Evolutionary conservation across 2,797 vertebrate species (phyloP).

Genomic region (Toxotes lorentzi): DNA sequence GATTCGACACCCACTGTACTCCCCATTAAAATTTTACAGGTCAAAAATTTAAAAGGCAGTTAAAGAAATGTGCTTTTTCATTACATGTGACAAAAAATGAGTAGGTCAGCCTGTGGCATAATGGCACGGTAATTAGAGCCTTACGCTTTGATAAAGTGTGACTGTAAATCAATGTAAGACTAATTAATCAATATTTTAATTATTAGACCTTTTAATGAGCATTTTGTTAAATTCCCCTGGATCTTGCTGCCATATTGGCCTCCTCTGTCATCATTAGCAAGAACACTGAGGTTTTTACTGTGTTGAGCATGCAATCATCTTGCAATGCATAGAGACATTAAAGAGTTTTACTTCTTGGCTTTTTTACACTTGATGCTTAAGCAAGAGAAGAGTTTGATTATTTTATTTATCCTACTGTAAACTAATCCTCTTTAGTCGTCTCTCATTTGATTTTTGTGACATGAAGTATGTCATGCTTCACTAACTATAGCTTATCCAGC

Average conservation of each 20-base stretch:
- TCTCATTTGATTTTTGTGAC: background rate
- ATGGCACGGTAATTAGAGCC: conserved; percentile 95
- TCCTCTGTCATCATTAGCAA: conserved; percentile 89
- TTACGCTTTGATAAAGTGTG: conserved; percentile 97
- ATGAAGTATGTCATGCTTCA: background rate
- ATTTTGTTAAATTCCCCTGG: conserved; percentile 94
- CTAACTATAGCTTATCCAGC: no score
- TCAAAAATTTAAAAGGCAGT: conserved; percentile 99
- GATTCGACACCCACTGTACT: conserved; percentile 90
- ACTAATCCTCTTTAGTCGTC: background rate
- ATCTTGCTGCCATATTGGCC: conserved; percentile 86
- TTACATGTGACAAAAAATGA: conserved; percentile 94
- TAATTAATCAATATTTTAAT: conserved; percentile 99
- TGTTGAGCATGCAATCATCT: conserved; percentile 65
- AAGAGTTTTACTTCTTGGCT: conserved; percentile 57
- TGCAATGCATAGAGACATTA: conserved; percentile 59
- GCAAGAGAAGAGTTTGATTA: background rate
- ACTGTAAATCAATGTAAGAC: conserved; percentile 99
- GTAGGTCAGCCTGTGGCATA: conserved; percentile 94
- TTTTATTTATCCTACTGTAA: background rate
- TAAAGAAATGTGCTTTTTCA: conserved; percentile 97
- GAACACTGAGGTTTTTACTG: conserved; percentile 79
- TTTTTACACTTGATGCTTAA: conserved; percentile 29
- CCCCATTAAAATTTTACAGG: conserved; percentile 99
- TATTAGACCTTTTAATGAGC: conserved; percentile 99